These are phyloP conservation scores for Drosophila pallidifrons DNA, from an alignment of 1,140 invertebrate species.

Conservation along the genomic window DNA sequence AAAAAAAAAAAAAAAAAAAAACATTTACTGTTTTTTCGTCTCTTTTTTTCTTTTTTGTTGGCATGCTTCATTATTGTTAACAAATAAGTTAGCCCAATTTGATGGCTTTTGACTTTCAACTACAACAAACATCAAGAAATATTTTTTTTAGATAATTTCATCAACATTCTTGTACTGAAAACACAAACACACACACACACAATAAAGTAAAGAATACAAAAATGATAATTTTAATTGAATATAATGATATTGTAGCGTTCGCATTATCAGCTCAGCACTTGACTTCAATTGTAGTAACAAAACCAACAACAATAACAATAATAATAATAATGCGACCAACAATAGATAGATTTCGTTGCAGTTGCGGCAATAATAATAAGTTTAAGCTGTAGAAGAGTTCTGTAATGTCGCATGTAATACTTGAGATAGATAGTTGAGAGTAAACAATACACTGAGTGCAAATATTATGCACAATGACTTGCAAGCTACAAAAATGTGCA, in stretches of 20 bases:
- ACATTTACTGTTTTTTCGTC: conserved; percentile 3
- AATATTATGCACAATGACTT: background rate
- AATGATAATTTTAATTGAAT: conserved; percentile 51
- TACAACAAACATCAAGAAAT: background rate
- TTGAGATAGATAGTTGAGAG: conserved; percentile 21
- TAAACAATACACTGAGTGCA: background rate
- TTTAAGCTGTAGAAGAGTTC: conserved; percentile 8
- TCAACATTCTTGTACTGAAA: conserved; percentile 44
- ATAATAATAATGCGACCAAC: background rate
- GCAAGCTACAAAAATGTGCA: background rate
- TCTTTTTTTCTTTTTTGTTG: conserved; percentile 19
- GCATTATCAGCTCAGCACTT: conserved; percentile 45
- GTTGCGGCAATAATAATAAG: background rate
- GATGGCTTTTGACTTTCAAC: conserved; percentile 23
- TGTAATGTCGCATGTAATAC: conserved; percentile 36
- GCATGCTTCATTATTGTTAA: conserved; percentile 59
- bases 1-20: conserved; percentile 28
- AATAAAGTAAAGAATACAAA: conserved; percentile 4
- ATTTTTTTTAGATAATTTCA: conserved; percentile 61
- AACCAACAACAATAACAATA: background rate
- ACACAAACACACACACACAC: background rate
- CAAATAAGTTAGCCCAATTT: conserved; percentile 59
- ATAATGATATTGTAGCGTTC: conserved; percentile 49
- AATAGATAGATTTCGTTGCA: background rate
- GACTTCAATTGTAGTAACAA: conserved; percentile 34